Base-by-base conservation (phyloP, 23 tunicate species). In the Ciona savignyi region DNA sequence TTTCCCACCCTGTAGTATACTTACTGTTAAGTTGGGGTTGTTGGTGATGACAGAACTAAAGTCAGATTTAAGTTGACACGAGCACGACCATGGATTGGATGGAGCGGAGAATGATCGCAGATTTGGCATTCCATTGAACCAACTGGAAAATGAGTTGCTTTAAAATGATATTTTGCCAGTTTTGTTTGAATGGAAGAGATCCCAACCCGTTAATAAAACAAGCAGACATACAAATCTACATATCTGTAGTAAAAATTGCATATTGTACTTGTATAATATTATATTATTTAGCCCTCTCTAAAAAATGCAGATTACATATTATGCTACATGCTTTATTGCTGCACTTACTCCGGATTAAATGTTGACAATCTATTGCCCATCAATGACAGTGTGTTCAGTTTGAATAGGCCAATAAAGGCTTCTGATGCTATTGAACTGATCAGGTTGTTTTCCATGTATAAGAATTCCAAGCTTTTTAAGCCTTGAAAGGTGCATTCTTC, bases 11-110 rank as follows among this genome's bases (percentile, higher is more conserved):
- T n/a, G 3, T 22, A 15, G 2, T 27, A 1, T 24, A 66, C 69
- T 62, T 62, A 81, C 86, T 67, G 30, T 29, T 3, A 51, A 2
- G 79, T 29, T 35, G 20, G 61, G 61, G 68, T n/a, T 1, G 3
- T 48, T 51, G 30, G 2, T 23, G 60, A 49, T 9, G 0, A 81
- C 32, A 4, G 2, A 27, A 3, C 31, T 34, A 67, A 74, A 75
- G 20, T 35, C 68, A 32, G 35, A 29, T 48, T 42, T 30, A 1
- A 65, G 61, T 51, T 74, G 70, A 35, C 86, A 81, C 19, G 73
- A 74, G 67, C 86, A 81, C 33, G 74, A 31, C 86, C 86, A 81
- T 1, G 35, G 26, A 60, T 81, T 81, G 11, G 32, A 20, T 66
- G 65, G 71, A 30, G 51, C 35, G 25, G 33, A 28, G 1, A 81